A percentile compares a stretch with the other conserved stretches of the same genome.
Evolutionary conservation across 1,140 invertebrate species (phyloP).

Genomic region (Berghia stephanieae): DNA sequence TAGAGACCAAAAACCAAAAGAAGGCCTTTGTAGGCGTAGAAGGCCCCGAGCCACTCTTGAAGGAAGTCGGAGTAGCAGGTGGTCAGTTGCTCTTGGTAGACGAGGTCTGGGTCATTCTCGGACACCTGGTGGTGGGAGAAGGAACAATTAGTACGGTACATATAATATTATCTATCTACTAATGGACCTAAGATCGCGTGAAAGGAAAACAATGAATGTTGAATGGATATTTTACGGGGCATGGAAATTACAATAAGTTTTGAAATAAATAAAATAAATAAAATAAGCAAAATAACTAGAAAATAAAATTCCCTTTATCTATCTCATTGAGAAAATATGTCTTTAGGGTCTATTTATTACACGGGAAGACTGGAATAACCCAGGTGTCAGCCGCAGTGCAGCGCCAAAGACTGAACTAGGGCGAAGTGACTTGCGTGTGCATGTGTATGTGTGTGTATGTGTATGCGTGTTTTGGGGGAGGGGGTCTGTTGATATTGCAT

Average conservation of each 20-base stretch:
- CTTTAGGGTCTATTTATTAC: too few species aligned
- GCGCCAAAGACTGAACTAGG: too few species aligned
- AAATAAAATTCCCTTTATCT: too few species aligned
- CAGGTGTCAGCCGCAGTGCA: too few species aligned
- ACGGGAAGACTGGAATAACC: too few species aligned
- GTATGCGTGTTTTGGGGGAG: neutral
- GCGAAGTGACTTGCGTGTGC: neutral
- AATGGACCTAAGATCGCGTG: too few species aligned
- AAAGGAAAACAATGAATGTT: neutral
- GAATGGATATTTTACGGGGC: too few species aligned
- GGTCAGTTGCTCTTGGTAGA: constrained; percentile 89
- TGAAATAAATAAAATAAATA: too few species aligned
- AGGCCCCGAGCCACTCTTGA: constrained; percentile 83
- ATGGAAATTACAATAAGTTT: too few species aligned
- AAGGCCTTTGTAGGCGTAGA: constrained; percentile 87
- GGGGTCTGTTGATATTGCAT: neutral
- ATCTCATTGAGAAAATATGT: too few species aligned
- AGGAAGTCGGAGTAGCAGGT: constrained; percentile 87
- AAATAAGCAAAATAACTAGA: too few species aligned
- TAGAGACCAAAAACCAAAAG: constrained; percentile 80
- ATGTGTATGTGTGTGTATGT: neutral
- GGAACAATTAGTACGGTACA: neutral
- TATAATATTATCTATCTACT: neutral
- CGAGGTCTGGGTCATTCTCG: constrained; percentile 67
- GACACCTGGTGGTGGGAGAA: constrained; percentile 40